These are phyloP conservation scores for Cladopsammia gracilis DNA, from an alignment of 64 coral and sea anemone species.

Conservation along the genomic window DNA sequence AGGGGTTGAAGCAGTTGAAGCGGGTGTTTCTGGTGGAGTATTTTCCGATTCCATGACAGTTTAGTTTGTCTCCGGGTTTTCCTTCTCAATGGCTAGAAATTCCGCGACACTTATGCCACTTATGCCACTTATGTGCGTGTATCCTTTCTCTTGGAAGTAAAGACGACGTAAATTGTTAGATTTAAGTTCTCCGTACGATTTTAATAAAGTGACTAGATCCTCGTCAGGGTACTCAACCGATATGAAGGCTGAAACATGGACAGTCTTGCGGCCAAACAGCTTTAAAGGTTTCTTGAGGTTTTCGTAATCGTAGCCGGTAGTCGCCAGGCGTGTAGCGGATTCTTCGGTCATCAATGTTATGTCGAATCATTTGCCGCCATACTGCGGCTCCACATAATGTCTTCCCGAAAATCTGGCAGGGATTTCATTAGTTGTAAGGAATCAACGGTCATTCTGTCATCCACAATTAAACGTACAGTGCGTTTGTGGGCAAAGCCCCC, in stretches of 20 bases:
- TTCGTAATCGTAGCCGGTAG: background rate
- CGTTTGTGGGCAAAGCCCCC: background rate
- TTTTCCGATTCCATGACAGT: too few relatives aligned
- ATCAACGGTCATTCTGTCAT: background rate
- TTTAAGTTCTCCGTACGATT: background rate
- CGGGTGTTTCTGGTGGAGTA: too few relatives aligned
- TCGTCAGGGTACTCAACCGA: background rate
- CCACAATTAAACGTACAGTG: background rate
- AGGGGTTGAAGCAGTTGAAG: too few relatives aligned
- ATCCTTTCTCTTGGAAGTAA: background rate
- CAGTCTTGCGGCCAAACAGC: background rate
- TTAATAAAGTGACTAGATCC: background rate
- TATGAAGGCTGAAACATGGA: background rate
- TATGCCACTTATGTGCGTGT: background rate
- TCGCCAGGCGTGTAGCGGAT: background rate
- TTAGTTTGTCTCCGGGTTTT: too few relatives aligned
- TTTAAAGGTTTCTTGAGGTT: background rate
- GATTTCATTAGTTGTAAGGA: background rate
- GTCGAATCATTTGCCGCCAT: background rate
- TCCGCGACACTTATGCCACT: background rate
- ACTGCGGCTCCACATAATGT: background rate
- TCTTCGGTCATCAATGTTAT: background rate
- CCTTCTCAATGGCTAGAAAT: background rate
- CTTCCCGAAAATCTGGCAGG: too few relatives aligned
- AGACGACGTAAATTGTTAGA: background rate